Base-by-base conservation (phyloP, 2,888 invertebrate genomes). In the Hydropsyche betteni region DNA sequence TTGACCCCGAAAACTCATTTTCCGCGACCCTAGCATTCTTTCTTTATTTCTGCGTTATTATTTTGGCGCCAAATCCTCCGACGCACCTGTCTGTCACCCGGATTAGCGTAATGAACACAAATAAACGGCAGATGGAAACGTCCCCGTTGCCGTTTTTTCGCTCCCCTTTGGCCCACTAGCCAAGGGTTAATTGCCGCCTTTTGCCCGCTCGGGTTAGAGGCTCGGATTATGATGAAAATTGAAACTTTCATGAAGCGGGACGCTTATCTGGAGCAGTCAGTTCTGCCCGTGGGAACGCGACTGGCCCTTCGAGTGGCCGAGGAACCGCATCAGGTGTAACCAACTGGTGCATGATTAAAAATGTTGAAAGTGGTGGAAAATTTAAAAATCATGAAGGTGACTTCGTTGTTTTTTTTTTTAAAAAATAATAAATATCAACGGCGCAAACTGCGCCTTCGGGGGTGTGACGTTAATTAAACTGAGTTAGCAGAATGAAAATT, bases 61-160 rank as follows among this genome's bases (percentile, higher is more conserved):
- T 55, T 55, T 55, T 36, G 50, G 50, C 69, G 34, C 34, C 68
- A 5, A 64, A 64, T 34, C 33, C 61, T 34, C 33, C 64, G 14
- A 44, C 50, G 34, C 50, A 69, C 69, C 69, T 69, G 69, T 51
- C 69, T 51, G 69, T 69, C 69, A 69, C 50, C 12, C 14, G 51
- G 51, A 69, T 51, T 51, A 51, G 14, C 69, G 16, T 69, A 69
- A 69, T 69, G 69, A 69, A 69, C 51, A 69, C 69, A 51, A 69
- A 69, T 69, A 51, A 69, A 69, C 24, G 50, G 51, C 69, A 51
- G 36, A 64, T 64, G 64, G 64, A 34, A 64, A 34, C 64, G 44
- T 14, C 61, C 7, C 55, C 53, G 14, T 12, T 12, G n/a, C 58
- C 58, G 8, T 16, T 44, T 44, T 44, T 44, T 44, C 10, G 44